Conservation (phyloP, 2,113 vertebrate genomes). For the Elaphurus davidianus region DNA sequence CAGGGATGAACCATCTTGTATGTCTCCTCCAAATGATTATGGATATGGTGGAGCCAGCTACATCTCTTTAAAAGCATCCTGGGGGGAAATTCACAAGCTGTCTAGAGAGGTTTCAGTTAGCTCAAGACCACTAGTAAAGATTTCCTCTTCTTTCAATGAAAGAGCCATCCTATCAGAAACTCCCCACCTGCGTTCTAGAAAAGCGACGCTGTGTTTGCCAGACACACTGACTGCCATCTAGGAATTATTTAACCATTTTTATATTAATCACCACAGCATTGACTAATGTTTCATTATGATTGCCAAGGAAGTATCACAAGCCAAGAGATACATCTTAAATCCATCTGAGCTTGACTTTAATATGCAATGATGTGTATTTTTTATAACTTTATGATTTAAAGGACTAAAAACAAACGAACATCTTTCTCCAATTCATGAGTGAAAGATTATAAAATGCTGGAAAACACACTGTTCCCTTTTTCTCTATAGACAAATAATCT, state of each 20-base stretch:
- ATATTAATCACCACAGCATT: slow-evolving; percentile 32
- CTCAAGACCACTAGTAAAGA: not conserved
- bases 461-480: not conserved
- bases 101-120: not conserved
- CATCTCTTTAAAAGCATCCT: not conserved
- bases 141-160: not conserved
- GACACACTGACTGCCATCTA: slow-evolving; percentile 2
- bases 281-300: slow-evolving; percentile 50
- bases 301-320: not conserved
- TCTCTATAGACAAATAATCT: not conserved
- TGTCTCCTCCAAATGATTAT: not conserved
- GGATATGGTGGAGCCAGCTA: not conserved
- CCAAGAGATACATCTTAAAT: slow-evolving; percentile 37
- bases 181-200: not conserved
- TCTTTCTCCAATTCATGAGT: not conserved
- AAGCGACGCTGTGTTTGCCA: slow-evolving; percentile 13
- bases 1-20: not conserved
- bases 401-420: not conserved
- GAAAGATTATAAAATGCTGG: not conserved
- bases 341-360: slow-evolving; percentile 1
- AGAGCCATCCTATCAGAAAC: not conserved
- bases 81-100: not conserved
- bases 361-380: not conserved
- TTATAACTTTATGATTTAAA: not conserved
- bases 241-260: slow-evolving; percentile 44